Evolutionary conservation across 1,140 invertebrate species (phyloP).

Genomic region (Oncopodura yosiiana): DNA sequence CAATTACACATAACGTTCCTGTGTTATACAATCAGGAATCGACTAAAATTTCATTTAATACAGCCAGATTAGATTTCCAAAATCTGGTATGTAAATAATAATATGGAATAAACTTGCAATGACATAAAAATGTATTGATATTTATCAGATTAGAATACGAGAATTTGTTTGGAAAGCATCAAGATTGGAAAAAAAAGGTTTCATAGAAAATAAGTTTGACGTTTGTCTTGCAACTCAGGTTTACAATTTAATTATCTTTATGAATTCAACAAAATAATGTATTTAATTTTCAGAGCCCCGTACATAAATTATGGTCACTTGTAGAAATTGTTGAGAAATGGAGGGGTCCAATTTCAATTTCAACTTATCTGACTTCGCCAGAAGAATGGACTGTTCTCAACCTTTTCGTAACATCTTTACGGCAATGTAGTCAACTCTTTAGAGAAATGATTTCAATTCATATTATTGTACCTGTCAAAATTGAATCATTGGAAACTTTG

Average conservation of each 20-base stretch:
- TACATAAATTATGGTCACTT: neutral
- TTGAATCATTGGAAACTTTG: neutral
- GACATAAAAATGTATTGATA: no score
- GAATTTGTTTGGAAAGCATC: conserved; percentile 10
- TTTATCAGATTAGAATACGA: conserved; percentile 12
- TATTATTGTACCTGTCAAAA: neutral
- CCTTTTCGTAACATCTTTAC: neutral
- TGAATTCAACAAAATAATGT: neutral
- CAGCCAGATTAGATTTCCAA: conserved; percentile 8
- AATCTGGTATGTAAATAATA: neutral
- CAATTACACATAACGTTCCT: no score
- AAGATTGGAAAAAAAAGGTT: conserved; percentile 8
- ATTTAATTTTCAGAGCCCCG: neutral
- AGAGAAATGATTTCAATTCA: neutral
- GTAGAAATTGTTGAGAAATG: neutral
- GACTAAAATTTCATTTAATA: conserved; percentile 4
- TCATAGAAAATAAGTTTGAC: conserved; percentile 1
- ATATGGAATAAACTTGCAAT: no score
- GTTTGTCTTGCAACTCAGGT: conserved; percentile 6
- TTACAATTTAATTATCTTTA: neutral
- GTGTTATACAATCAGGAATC: no score
- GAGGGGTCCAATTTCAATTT: neutral
- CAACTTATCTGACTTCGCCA: neutral
- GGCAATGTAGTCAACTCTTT: neutral
- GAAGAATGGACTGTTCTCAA: conserved; percentile 1